Base-by-base conservation (phyloP, 2,797 vertebrate genomes). In the Sebastes ruberrimus region DNA sequence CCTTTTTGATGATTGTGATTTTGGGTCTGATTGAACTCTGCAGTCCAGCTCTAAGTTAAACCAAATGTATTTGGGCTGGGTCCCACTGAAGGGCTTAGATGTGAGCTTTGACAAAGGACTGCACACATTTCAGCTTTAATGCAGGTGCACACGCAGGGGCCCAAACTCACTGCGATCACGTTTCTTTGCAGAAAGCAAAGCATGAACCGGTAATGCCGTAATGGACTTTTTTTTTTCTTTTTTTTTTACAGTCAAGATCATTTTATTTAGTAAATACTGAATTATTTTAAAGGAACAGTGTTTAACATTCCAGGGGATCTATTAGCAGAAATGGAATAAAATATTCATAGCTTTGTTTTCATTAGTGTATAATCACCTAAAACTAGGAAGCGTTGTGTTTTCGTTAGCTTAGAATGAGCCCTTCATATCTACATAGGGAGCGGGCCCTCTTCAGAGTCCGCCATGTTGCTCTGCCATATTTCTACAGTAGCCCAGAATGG, bases 61-160 rank as follows among this genome's bases (percentile, higher is more conserved):
- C 88, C 93, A 94, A 94, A 94, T 92, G 91, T 85, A 33, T 81
- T 88, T 77, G 85, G 83, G 86, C 68, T 38, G 81, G 83, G 86
- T 81, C 71, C 42, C 80, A 60, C 42, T 78, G 59, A 84, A 61
- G 56, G 63, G 38, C 81, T 81, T 56, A 60, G 61, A 81, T 56
- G 20, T 59, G 46, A 72, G 78, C 67, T 68, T 74, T 83, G 77
- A 82, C 76, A 72, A 74, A 83, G 18, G 76, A 64, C 72, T 68
- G 72, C 13, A 42, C 63, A 22, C 61, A 18, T 80, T 73, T 68
- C 65, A 76, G 72, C 66, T 73, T 69, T 35, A 67, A 38, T 66
- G 67, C 82, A 85, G 84, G 83, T 88, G 76, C 28, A 68, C 56
- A 42, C 2, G 4, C 57, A 57, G 33, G 25, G 49, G 30, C 42